Evolutionary conservation across 2,113 vertebrate genomes (phyloP), one percentile per base, ranked within the genome.

Genomic region (Hystrix cristata): DNA sequence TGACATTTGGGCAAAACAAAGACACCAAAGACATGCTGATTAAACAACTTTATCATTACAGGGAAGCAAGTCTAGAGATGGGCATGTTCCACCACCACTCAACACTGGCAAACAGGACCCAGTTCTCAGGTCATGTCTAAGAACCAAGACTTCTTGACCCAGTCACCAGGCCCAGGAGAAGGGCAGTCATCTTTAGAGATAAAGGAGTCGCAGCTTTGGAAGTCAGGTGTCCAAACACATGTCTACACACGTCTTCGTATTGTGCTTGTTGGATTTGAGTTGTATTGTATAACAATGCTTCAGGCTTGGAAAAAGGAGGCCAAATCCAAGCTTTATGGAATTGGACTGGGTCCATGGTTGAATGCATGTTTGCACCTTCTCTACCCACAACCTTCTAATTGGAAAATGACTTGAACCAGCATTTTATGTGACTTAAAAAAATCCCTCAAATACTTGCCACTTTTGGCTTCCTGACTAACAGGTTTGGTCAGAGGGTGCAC

Each of bases 391-490:
- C 60, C 69, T 76, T 62, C 82, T 95, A 31, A 62, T 29, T 65
- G 86, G 88, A 94, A 95, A 97, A 95, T 78, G 38, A 91, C 80
- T 64, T 53, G 21, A 19, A 8, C n/a, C 3, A 69, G 19, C 27
- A 81, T 96, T 95, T 83, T 15, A 65, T 55, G 67, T 92, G 83
- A 31, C 74, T 96, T 76, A 31, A 82, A 81, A 48, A 51, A 14
- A 34, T 76, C 69, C 79, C 87, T 96, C 67, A 71, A 84, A 81
- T 46, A 43, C 91, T 78, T 80, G 76, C 69, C 23, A 38, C 46
- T 46, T 84, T 43, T 76, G 69, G 67, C 76, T 74, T 92, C 76
- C 84, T 81, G 51, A n/a, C 57, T 48, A 95, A 83, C n/a, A 10
- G 25, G 43, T 79, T 90, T 90, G 89, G 60, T 79, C 18, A 69